Evolutionary conservation across 2,113 vertebrate species (phyloP), one percentile per base, ranked within the genome.

Genomic region (Abramis brama): DNA sequence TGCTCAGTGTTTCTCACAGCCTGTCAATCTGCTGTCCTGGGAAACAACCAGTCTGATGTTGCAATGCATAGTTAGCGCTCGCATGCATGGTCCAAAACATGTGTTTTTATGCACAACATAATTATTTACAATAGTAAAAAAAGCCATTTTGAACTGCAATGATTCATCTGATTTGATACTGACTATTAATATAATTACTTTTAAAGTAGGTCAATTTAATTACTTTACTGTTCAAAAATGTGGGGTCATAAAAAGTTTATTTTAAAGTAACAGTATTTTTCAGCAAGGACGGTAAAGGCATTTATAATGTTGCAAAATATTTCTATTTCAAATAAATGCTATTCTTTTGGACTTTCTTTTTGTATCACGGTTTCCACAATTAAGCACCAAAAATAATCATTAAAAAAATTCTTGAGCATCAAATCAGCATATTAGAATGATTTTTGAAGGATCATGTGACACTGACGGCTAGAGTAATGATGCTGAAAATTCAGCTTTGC

Each of bases 1-100:
- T 92, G 90, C 86, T 89, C 88, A 90, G 75, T 89, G 66, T 91
- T 89, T 45, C 82, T 81, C 83, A 47, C 84, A 89, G 85, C 27
- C 71, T 64, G 85, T 87, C 79, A 64, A 30, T 84, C 76, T 59
- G 50, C 82, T 43, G 47, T 77, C 73, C 57, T 86, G 74, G 87
- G 84, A 90, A 90, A 85, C 73, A 79, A 77, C 25, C 75, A 70
- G 64, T 33, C 17, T 85, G 6, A 25, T 77, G 84, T 81, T 85
- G 73, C 73, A 85, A 66, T 57, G 57, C 50, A 84, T 36, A 82
- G 66, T 19, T 82, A 82, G n/a, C 52, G 19, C 45, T 82, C 62
- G 13, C n/a, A 8, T 52, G 27, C 45, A 39, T 23, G 19, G 33
- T 39, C 30, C 55, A 60, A 45, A 80, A 52, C 10, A 50, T 30